Conservation (phyloP, 2,888 invertebrate species). For the Halictus ligatus region DNA sequence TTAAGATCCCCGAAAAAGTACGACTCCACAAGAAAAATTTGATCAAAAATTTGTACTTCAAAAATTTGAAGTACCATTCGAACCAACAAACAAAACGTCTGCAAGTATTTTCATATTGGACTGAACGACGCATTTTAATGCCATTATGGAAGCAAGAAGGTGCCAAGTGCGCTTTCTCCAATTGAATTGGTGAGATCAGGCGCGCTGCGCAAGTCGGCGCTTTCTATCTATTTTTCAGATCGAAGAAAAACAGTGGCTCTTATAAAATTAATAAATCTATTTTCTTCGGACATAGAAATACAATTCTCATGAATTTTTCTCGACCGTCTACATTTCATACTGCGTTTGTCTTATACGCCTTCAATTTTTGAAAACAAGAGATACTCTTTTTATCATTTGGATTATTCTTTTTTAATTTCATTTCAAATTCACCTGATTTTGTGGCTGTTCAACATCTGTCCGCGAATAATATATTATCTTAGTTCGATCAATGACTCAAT, state of each 20-base stretch:
- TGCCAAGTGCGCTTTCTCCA: constrained; percentile 39
- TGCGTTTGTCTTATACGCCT: background rate
- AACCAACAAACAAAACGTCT: too few species aligned
- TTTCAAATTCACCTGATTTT: too few species aligned
- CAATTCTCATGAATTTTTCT: background rate
- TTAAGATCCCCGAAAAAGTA: background rate
- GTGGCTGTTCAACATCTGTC: too few species aligned
- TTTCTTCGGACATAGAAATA: background rate
- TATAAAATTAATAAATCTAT: background rate
- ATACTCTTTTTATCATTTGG: too few species aligned
- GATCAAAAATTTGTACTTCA: too few species aligned
- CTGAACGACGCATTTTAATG: background rate
- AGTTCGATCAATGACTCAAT: background rate
- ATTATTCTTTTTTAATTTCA: too few species aligned
- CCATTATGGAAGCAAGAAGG: background rate
- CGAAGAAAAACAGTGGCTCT: background rate
- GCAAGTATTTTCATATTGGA: too few species aligned
- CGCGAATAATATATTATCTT: too few species aligned
- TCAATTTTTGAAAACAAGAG: background rate
- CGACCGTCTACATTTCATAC: background rate
- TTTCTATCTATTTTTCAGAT: background rate
- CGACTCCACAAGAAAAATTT: too few species aligned
- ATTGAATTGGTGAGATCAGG: constrained; percentile 25
- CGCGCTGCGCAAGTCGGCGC: background rate
- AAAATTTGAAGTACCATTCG: too few species aligned